Percentiles rank a stretch among this genome's conserved stretches.
These are phyloP conservation scores for Brenthis daphne DNA, from an alignment of 2,888 invertebrate genomes.

Conservation along the genomic window DNA sequence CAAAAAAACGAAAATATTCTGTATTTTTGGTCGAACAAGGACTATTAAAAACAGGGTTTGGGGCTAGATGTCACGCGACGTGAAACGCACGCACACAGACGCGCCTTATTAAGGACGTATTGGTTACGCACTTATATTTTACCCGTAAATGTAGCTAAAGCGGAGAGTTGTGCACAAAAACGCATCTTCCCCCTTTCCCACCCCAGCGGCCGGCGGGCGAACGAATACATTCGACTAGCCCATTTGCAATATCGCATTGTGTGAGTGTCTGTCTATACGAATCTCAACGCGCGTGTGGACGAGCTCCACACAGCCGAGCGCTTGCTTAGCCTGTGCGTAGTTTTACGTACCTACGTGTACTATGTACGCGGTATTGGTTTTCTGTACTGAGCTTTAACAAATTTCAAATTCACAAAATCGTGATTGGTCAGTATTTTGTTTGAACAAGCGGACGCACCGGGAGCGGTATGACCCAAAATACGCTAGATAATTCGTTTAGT, in stretches of 20 bases:
- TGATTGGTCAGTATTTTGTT: conserved; percentile 80
- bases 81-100: conserved; percentile 45
- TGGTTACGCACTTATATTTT: conserved; percentile 77
- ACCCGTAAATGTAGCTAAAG: conserved; percentile 70
- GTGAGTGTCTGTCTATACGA: conserved; percentile 66
- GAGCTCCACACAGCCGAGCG: conserved; percentile 56
- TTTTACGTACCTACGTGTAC: conserved; percentile 57
- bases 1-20: conserved; percentile 37
- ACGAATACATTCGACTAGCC: conserved; percentile 81
- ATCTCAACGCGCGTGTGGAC: conserved; percentile 45
- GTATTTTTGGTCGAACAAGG: conserved; percentile 37
- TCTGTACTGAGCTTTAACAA: conserved; percentile 79
- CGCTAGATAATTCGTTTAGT: conserved; percentile 73
- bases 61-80: conserved; percentile 42
- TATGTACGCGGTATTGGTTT: conserved; percentile 76
- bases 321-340: conserved; percentile 79
- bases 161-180: conserved; percentile 76
- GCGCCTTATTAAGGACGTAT: conserved; percentile 46
- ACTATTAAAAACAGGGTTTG: conserved; percentile 42
- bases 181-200: conserved; percentile 73
- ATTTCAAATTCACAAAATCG: conserved; percentile 82
- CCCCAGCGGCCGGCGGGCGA: conserved; percentile 68
- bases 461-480: conserved; percentile 61
- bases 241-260: conserved; percentile 80
- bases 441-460: conserved; percentile 69